These are phyloP conservation scores for human DNA, from an alignment of 2,113 vertebrate genomes.

Conservation along the genomic window GRCh38 chr12:49631001-49631500, in stretches of 20 bases:
- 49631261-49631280: conserved; percentile 17
- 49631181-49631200: conserved; percentile 27
- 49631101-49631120: conserved; percentile 16
- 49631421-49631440: conserved; percentile 85
- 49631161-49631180: neutral
- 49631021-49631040: neutral
- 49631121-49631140: neutral
- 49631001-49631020: conserved; percentile 38
- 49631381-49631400: conserved; percentile 74
- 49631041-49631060: conserved; percentile 29
- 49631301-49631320: neutral
- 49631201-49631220: conserved; percentile 30
- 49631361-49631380: conserved; percentile 43
- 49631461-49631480: conserved; percentile 83
- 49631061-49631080: conserved; percentile 43
- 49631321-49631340: conserved; percentile 13
- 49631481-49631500: conserved; percentile 84
- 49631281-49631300: neutral
- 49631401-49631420: conserved; percentile 86
- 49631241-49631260: conserved; percentile 45
- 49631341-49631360: neutral
- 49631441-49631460: conserved; percentile 83
- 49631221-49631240: conserved; percentile 42
- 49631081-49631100: conserved; percentile 21
- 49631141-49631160: neutral